Evolutionary conservation across 1,140 invertebrate species (phyloP).

Genomic region (Chlorops oryzae): DNA sequence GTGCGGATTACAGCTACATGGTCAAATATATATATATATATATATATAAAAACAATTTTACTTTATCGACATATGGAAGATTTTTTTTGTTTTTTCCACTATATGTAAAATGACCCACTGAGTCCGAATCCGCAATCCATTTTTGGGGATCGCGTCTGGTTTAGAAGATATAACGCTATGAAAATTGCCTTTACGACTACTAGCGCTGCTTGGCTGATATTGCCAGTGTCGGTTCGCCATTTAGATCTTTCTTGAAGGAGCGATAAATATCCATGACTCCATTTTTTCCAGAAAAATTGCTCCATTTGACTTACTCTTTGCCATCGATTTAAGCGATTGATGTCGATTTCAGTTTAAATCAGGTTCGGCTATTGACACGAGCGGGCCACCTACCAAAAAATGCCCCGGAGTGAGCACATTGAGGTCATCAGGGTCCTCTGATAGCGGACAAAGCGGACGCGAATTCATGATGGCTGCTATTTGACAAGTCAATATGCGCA

Average conservation of each 20-base stretch:
- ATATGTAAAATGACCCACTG: too few relatives aligned
- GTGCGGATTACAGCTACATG: too few relatives aligned
- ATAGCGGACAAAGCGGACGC: slow-evolving; percentile 7
- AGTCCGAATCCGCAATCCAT: too few relatives aligned
- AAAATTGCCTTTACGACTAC: slow-evolving; percentile 10
- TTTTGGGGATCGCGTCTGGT: too few relatives aligned
- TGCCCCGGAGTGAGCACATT: slow-evolving; percentile 9
- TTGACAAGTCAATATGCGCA: slow-evolving; percentile 23
- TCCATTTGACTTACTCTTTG: slow-evolving; percentile 3
- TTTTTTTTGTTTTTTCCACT: too few relatives aligned
- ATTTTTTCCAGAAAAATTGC: slow-evolving; percentile 12
- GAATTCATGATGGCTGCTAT: too few relatives aligned
- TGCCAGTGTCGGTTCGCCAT: not conserved
- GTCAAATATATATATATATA: too few relatives aligned
- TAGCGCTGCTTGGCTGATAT: not conserved
- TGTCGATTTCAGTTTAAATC: slow-evolving; percentile 5
- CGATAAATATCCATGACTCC: slow-evolving; percentile 3
- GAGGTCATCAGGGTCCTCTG: slow-evolving; percentile 7
- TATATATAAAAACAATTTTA: too few relatives aligned
- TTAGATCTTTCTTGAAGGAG: slow-evolving; percentile 4
- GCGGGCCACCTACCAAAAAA: slow-evolving; percentile 17
- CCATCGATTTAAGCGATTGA: slow-evolving; percentile 8
- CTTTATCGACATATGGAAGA: too few relatives aligned
- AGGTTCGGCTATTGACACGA: slow-evolving; percentile 27
- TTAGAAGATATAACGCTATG: too few relatives aligned